Evolutionary conservation across 2,797 vertebrate genomes (phyloP), one percentile per base, ranked within the genome.

Genomic region (Saxicola maurus): DNA sequence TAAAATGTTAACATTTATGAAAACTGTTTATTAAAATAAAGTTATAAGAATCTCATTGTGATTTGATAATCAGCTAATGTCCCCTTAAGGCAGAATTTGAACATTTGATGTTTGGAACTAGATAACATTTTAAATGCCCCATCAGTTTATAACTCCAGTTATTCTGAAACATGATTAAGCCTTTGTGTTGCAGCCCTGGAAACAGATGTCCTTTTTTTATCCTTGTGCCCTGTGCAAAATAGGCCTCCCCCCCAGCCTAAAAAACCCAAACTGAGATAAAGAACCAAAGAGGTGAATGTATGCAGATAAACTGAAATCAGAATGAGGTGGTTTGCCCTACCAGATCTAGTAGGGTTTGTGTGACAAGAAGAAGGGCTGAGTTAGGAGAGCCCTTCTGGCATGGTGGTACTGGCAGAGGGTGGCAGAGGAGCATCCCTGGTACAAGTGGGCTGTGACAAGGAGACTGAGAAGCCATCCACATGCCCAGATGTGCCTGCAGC

Each of bases 21-120:
- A 92, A 88, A 89, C 76, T 90, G 92, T 95, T 95, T 95, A 95
- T 93, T 95, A 91, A 95, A 95, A 94, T 88, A 78, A 72, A 92
- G 89, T 75, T 80, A 81, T 62, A 95, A 95, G 75, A 76, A 91
- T 92, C 89, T 93, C 92, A 90, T 94, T 93, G 89, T 94, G 83
- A 92, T 83, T 88, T 89, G 89, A 89, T 90, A 94, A 94, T 96
- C 82, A 86, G 85, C 87, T 93, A 87, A 96, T 93, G 92, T 92
- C 85, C 91, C 91, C 92, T 93, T 87, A 94, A 92, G 92, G 94
- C 92, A 91, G 69, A 93, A 62, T 84, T 43, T 57, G 69, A 92
- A 73, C 79, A 27, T 61, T 73, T 56, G 91, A 62, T 82, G 79
- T 79, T 83, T 68, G 87, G 89, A 92, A 89, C 55, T 21, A 73